Conservation (phyloP, 2,797 vertebrate species). For the Protosalanx chinensis region DNA sequence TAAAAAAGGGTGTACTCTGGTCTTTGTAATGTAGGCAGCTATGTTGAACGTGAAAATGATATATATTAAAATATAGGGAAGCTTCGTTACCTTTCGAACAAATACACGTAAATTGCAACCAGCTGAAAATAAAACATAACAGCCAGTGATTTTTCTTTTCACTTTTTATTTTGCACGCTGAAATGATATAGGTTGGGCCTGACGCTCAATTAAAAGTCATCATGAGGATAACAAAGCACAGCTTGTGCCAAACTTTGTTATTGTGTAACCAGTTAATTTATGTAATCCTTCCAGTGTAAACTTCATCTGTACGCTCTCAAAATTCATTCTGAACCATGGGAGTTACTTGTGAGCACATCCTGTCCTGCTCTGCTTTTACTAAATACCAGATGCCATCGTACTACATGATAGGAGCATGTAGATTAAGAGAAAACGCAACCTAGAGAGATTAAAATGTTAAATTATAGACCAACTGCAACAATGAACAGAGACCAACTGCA, state of each 20-base stretch:
- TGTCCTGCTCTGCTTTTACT: constrained; percentile 6
- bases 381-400: not conserved
- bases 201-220: not conserved
- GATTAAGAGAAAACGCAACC: not conserved
- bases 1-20: too few relatives aligned
- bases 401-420: not conserved
- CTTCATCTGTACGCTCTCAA: constrained; percentile 30
- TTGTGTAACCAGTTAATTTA: not conserved
- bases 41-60: constrained; percentile 35
- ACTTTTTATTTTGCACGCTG: not conserved
- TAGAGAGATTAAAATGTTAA: not conserved
- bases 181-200: not conserved
- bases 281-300: constrained; percentile 36
- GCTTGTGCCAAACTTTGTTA: not conserved
- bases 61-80: constrained; percentile 24
- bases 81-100: constrained; percentile 39
- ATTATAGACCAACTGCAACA: constrained; percentile 20
- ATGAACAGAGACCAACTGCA: not conserved
- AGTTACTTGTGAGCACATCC: not conserved
- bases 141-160: not conserved
- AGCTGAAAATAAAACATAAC: not conserved
- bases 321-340: constrained; percentile 21
- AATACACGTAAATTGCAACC: not conserved
- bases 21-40: too few relatives aligned
- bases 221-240: not conserved